A percentile compares a stretch with the other conserved stretches of the same genome.
Conservation (phyloP, 1,140 invertebrate genomes). For the Zaprionus kolodkinae region DNA sequence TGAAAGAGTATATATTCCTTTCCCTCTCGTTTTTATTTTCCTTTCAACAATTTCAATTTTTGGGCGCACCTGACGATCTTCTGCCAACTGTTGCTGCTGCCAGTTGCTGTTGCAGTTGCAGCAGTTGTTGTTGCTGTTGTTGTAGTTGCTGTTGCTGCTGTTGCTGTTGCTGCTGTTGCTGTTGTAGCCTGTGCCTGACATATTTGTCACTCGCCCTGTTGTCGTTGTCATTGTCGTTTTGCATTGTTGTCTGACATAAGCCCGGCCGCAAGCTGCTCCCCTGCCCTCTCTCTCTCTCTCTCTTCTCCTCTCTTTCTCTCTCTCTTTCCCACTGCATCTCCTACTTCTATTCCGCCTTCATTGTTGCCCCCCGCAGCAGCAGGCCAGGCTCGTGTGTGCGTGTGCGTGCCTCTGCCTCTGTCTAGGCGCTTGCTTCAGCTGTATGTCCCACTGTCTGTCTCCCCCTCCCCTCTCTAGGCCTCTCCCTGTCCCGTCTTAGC, state of each 20-base stretch:
- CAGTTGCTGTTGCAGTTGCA: constrained; percentile 8
- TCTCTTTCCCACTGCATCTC: constrained; percentile 3
- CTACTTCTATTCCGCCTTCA: constrained; percentile 20
- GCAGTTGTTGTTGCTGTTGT: constrained; percentile 22
- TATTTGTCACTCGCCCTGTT: constrained; percentile 49
- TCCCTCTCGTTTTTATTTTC: neutral
- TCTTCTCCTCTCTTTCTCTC: neutral
- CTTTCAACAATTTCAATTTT: constrained; percentile 12
- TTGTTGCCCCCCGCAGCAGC: constrained; percentile 27
- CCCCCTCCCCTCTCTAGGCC: neutral
- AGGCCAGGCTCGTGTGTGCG: constrained; percentile 26
- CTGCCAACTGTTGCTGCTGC: constrained; percentile 31
- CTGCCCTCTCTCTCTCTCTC: neutral
- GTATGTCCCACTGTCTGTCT: neutral
- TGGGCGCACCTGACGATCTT: constrained; percentile 32
- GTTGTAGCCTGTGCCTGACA: constrained; percentile 31
- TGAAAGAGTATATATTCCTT: neutral
- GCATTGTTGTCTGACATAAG: constrained; percentile 38
- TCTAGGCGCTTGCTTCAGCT: constrained; percentile 16
- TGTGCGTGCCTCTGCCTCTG: constrained; percentile 24
- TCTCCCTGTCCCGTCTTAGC: constrained; percentile 14
- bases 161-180: constrained; percentile 23
- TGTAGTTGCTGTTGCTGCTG: constrained; percentile 5
- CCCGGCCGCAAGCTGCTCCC: constrained; percentile 5
- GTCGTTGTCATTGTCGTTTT: constrained; percentile 47